A percentile compares a stretch with the other conserved stretches of the same genome.
phyloP scores from a whole-genome alignment of 2,888 invertebrate species.

The Allacma fusca region DNA sequence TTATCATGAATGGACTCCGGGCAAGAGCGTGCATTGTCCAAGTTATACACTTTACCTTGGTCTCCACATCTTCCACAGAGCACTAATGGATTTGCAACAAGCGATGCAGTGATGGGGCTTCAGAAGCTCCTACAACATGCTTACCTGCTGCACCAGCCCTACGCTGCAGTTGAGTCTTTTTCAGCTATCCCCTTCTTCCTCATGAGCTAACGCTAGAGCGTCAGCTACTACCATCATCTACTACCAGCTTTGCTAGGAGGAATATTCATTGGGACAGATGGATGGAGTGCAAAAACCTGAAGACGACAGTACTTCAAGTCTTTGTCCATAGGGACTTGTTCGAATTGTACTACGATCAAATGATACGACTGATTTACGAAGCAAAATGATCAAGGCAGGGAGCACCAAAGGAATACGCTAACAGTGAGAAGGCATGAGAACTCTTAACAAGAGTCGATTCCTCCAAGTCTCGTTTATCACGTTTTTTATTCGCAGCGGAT shows the following conservation, averaged over 20 bases:
- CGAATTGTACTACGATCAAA: conserved; percentile 29
- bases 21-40: conserved; percentile 42
- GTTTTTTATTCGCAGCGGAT: conserved; percentile 48
- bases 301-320: conserved; percentile 46
- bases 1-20: conserved; percentile 40
- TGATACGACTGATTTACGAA: conserved; percentile 49
- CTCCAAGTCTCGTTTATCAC: conserved; percentile 52
- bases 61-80: not conserved
- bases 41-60: conserved; percentile 22
- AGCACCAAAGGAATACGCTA: not conserved
- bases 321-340: conserved; percentile 30
- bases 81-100: not conserved
- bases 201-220: too few relatives aligned
- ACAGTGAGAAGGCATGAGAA: conserved; percentile 2
- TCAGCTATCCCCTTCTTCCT: too few relatives aligned
- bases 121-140: not conserved
- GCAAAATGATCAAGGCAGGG: conserved; percentile 48
- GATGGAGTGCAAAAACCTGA: conserved; percentile 52
- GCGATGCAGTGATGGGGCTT: not conserved
- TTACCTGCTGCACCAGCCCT: not conserved
- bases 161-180: not conserved
- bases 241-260: not conserved
- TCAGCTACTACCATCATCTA: not conserved
- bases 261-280: not conserved
- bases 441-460: conserved; percentile 28